Evolutionary conservation across 2,797 vertebrate genomes (phyloP), one percentile per base, ranked within the genome.

Genomic region (Melanotaenia parkinsoni): DNA sequence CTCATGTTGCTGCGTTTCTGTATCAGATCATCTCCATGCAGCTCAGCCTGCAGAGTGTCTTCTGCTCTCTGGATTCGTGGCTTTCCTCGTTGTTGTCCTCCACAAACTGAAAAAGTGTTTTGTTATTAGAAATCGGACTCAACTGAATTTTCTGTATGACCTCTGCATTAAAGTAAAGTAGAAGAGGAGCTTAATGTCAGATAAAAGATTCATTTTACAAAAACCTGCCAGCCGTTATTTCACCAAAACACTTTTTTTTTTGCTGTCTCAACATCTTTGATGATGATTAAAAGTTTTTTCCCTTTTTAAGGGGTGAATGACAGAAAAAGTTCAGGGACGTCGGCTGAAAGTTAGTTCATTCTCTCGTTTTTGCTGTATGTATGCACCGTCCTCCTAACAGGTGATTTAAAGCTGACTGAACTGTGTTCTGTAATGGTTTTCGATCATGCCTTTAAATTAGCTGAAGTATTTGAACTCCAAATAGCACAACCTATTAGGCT

Each of bases 381-480:
- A 47, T 47, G 20, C 18, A 5, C 7, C 45, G 2, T 47, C 18
- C 18, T 8, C 45, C 7, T 47, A 47, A 47, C 18, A 47, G 45
- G 16, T 40, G 38, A 40, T 40, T 40, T 40, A 13, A 14, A 20
- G 45, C 45, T 47, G 45, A 72, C 38, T 68, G n/a, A 65, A 63
- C 5, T 66, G 32, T 64, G 35, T 64, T 62, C 57, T 35, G 63
- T 74, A 67, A 67, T 61, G 63, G 58, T 28, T 66, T 63, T 18
- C 26, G 51, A 66, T 60, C 47, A 63, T 75, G 33, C 63, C 57
- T 79, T 74, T 82, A 51, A 67, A 74, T 66, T 47, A 37, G 12
- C 4, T 8, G 53, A 47, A 47, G 45, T 47, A n/a, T 47, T 56
- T 59, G 3, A 54, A 22, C 54, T 56, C 4, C 8, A 40, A n/a